A percentile compares a stretch with the other conserved stretches of the same genome.
phyloP scores from a whole-genome alignment of 2,797 vertebrate species.

The Pangasius larnaudii region DNA sequence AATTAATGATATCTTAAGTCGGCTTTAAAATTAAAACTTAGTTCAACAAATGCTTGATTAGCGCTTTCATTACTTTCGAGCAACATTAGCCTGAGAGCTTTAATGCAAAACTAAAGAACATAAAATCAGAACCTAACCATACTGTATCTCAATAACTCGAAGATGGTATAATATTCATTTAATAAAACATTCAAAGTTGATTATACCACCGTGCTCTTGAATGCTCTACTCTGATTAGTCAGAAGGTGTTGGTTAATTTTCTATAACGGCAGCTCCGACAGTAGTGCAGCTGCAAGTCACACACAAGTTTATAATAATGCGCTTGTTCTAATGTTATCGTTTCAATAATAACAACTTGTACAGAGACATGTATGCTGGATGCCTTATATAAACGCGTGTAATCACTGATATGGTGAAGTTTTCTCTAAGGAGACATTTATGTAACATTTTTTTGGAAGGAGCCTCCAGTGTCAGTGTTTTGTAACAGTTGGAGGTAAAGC shows the following conservation, averaged over 20 bases:
- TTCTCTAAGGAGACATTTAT: neutral
- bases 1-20: neutral
- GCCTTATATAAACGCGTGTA: neutral
- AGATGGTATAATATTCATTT: neutral
- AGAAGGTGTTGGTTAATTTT: neutral
- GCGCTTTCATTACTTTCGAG: too few species aligned
- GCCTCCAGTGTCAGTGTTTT: neutral
- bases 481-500: neutral
- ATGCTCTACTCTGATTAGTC: neutral
- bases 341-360: neutral
- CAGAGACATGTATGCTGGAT: too few species aligned
- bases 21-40: neutral
- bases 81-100: too few species aligned
- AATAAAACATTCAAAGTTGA: too few species aligned
- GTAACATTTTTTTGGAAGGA: neutral
- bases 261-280: too few species aligned
- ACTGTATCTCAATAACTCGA: neutral
- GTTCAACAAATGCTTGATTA: neutral
- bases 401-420: neutral
- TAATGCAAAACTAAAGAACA: neutral
- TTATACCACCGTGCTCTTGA: too few species aligned
- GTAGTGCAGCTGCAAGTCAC: too few species aligned
- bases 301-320: too few species aligned
- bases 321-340: neutral
- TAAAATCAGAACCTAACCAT: neutral